A percentile compares a stretch with the other conserved stretches of the same genome.
phyloP scores from a whole-genome alignment of 2,888 invertebrate genomes.

The Parnassius orleans region DNA sequence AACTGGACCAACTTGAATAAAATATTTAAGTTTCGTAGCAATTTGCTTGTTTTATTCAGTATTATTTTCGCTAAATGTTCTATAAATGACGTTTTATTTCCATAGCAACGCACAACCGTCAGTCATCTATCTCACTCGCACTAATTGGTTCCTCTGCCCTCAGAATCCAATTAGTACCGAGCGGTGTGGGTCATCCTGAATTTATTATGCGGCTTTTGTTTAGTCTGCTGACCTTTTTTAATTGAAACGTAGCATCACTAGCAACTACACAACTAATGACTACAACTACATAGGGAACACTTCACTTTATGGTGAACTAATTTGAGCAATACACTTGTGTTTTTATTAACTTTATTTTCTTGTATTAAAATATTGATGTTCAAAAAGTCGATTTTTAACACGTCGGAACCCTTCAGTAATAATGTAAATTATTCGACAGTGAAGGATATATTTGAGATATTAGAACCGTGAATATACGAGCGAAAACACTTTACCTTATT shows the following conservation, averaged over 20 bases:
- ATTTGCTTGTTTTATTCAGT: neutral
- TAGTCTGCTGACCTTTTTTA: conserved; percentile 63
- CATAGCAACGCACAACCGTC: conserved; percentile 15
- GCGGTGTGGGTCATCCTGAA: conserved; percentile 59
- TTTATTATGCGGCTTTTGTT: conserved; percentile 69
- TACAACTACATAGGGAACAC: conserved; percentile 29
- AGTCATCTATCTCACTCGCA: conserved; percentile 48
- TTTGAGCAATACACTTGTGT: too few relatives aligned
- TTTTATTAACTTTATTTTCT: too few relatives aligned
- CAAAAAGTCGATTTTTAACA: too few relatives aligned
- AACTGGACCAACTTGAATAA: neutral
- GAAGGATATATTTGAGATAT: too few relatives aligned
- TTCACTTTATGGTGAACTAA: neutral
- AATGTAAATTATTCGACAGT: too few relatives aligned
- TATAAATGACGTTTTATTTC: conserved; percentile 6
- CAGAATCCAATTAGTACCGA: conserved; percentile 69
- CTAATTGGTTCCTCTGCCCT: conserved; percentile 68
- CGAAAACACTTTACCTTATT: too few relatives aligned
- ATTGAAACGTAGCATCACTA: conserved; percentile 72
- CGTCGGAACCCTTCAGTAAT: too few relatives aligned
- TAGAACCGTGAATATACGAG: too few relatives aligned
- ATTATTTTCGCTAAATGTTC: neutral
- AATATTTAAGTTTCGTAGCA: neutral
- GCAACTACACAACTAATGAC: conserved; percentile 47
- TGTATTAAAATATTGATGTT: too few relatives aligned